A percentile compares a stretch with the other conserved stretches of the same genome.
These are phyloP conservation scores for Mirza zaza DNA, from an alignment of 2,113 vertebrate species.

Conservation along the genomic window DNA sequence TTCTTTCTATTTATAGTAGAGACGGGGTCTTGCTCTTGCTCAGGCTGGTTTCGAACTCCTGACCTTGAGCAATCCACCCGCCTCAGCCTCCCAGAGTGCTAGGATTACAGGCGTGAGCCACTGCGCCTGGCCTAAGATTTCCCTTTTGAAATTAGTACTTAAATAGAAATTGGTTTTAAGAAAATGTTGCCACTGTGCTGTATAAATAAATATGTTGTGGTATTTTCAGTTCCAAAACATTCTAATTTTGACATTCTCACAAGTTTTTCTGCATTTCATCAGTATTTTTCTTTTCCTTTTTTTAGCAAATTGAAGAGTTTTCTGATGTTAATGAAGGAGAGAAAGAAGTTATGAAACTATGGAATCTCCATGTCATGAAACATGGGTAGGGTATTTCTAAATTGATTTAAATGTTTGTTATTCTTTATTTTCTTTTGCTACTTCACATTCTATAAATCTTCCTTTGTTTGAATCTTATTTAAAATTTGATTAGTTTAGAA, in stretches of 20 bases:
- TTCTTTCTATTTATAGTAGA: no score
- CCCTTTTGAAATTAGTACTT: neutral
- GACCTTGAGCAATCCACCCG: no score
- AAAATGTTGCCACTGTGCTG: neutral
- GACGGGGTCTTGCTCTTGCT: no score
- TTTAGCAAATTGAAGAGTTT: conserved; percentile 98
- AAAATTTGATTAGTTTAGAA: no score
- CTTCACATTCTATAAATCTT: conserved; percentile 36
- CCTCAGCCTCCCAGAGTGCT: no score
- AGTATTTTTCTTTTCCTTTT: neutral
- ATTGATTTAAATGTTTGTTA: conserved; percentile 43
- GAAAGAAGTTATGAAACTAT: conserved; percentile 99
- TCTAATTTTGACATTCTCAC: conserved; percentile 17
- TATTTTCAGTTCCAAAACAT: conserved; percentile 31
- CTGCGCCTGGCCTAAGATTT: no score
- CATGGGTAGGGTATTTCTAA: conserved; percentile 89
- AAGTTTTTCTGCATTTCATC: conserved; percentile 39
- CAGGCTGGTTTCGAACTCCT: no score
- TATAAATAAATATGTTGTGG: neutral
- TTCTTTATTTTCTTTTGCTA: conserved; percentile 33
- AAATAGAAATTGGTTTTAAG: conserved; percentile 23
- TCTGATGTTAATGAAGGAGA: conserved; percentile 99
- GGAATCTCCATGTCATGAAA: conserved; percentile 99
- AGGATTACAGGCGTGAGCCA: no score
- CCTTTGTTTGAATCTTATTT: neutral